Base-by-base conservation (phyloP, 2,113 vertebrate species). In the Pachycephala philippinensis region DNA sequence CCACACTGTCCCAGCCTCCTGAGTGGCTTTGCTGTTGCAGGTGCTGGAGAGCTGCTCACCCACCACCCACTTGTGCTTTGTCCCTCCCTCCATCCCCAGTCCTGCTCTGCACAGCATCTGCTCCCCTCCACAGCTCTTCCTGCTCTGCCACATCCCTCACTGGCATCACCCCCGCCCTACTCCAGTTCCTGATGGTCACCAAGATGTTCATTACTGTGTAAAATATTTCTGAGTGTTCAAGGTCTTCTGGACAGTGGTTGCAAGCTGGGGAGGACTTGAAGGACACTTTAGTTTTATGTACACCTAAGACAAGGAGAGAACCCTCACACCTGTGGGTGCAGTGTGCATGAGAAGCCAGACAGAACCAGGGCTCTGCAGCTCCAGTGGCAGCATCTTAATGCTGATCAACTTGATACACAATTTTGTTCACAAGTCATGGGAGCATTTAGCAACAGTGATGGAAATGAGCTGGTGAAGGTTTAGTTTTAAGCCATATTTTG, bases 1-100 rank as follows among this genome's bases (percentile, higher is more conserved):
- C 89, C 87, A 88, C 10, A 7, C 16, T n/a, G 13, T 56, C 45
- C 23, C 54, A 95, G 79, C 64, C 78, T 95, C 90, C 77, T 87
- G 94, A 81, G 84, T 84, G 76, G 84, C 79, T 97, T 95, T 96
- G 93, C 89, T 97, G 57, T 85, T 97, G 90, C 79, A 94, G 87
- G 66, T 95, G 84, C 85, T 85, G 76, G 65, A 95, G 70, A 71
- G 59, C 44, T 45, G 49, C 61, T 82, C 18, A 28, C 35, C 26
- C 56, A 84, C 12, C 27, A 24, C 39, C 19, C 65, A 37, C 24
- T 69, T 1, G 0, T 50, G 66, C 28, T 77, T 83, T 76, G 35
- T 82, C 13, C 35, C 18, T 74, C 37, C 8, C 11, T 81, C 45
- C 28, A 15, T 19, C 42, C 50, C 24, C 39, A 81, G 16, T 50